Evolutionary conservation across 2,113 vertebrate species (phyloP), one percentile per base, ranked within the genome.

Genomic region (Paedocypris sp.): DNA sequence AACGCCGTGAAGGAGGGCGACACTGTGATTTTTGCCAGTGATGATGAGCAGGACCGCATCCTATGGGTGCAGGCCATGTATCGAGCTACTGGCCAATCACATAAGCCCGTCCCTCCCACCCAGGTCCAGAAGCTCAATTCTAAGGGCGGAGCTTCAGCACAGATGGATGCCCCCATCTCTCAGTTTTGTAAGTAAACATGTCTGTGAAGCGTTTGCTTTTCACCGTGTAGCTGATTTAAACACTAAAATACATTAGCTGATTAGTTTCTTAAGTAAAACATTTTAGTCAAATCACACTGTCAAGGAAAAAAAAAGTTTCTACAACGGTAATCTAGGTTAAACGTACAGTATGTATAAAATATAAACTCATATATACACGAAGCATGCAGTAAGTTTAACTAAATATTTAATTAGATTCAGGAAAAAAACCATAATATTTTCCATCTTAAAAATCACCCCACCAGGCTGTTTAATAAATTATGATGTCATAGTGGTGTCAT

Each of bases 61-160:
- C 82, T 99, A 69, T 99, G 95, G 95, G 95, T 99, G 70, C 95
- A 99, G 77, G 95, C 95, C 61, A 99, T 98, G 95, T 99, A 99
- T 67, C 88, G 95, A 59, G 95, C 95, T 73, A 99, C 95, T 0
- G 95, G 95, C 62, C 95, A 99, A 79, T 98, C 95, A n/a, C 94
- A 99, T 80, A 99, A 99, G 80, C 95, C 95, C 7, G 92, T 99
- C 61, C 94, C 95, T 1, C 95, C 95, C 9, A 99, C 95, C 75
- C 95, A 99, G 85, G 92, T 99, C 77, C 95, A 99, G 86, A 99
- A 99, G 79, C 93, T 99, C 67, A 99, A 99, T 46, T 96, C 95
- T 77, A 99, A 98, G 85, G 90, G 95, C 73, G 93, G 94, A 62
- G 92, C 90, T 16, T 90, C 93, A 2, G 93, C 95, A 53, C 95